A percentile compares a stretch with the other conserved stretches of the same genome.
These are phyloP conservation scores for Apotomis capreana DNA, from an alignment of 2,888 invertebrate species.

Conservation along the genomic window DNA sequence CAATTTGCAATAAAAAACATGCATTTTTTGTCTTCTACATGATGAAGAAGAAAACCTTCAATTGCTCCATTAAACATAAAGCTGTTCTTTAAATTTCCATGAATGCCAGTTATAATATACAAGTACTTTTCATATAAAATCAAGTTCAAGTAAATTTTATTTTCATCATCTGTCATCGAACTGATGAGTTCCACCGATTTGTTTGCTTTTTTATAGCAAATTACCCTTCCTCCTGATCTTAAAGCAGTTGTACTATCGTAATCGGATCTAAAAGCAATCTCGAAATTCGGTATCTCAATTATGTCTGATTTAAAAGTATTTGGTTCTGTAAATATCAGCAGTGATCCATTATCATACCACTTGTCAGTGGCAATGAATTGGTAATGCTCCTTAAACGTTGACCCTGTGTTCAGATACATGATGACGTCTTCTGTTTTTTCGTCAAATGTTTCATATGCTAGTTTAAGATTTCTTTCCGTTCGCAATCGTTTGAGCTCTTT, in stretches of 20 bases:
- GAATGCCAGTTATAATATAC: neutral
- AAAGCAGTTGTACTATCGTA: neutral
- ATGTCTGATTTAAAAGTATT: neutral
- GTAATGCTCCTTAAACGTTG: neutral
- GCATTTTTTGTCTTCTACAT: too few species aligned
- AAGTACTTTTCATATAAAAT: neutral
- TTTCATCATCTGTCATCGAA: neutral
- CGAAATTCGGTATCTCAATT: neutral
- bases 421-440: neutral
- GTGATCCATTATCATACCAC: neutral
- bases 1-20: too few species aligned
- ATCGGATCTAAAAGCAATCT: neutral
- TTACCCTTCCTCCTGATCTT: neutral
- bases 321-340: slow-evolving; percentile 5
- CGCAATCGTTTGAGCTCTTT: neutral
- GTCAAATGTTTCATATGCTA: slow-evolving; percentile 1
- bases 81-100: neutral
- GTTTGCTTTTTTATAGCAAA: neutral
- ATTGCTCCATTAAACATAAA: neutral
- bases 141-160: neutral
- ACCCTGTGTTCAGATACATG: neutral
- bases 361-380: slow-evolving; percentile 1
- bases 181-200: neutral
- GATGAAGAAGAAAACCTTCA: neutral
- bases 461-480: neutral